Conservation (phyloP, 1,140 invertebrate species). For the Habropoda laboriosa region DNA sequence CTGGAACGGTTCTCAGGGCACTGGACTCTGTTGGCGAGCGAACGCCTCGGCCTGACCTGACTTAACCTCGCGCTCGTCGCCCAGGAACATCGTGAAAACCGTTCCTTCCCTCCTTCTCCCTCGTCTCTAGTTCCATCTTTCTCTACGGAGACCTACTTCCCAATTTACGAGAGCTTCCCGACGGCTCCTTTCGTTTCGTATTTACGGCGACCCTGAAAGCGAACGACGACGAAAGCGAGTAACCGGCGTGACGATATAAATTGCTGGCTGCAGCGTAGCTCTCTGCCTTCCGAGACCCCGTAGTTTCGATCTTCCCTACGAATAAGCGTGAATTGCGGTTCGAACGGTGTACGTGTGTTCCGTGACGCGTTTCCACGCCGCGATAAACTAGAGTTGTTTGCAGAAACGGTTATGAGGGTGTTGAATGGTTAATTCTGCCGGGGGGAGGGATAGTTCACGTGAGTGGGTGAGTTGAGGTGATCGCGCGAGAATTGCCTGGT, state of each 20-base stretch:
- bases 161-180: neutral
- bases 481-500: neutral
- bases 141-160: neutral
- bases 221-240: neutral
- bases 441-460: neutral
- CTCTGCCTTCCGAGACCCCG: too few relatives aligned
- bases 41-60: constrained; percentile 61
- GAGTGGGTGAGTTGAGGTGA: neutral
- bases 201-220: constrained; percentile 19
- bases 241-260: neutral
- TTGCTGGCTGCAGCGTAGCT: neutral
- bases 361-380: too few relatives aligned
- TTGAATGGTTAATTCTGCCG: neutral
- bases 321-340: neutral
- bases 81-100: constrained; percentile 41
- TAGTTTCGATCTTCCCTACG: too few relatives aligned
- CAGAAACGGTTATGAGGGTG: neutral
- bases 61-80: constrained; percentile 59
- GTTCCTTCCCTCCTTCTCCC: neutral
- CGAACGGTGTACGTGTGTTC: neutral
- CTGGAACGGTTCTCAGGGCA: constrained; percentile 67
- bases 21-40: constrained; percentile 55
- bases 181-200: neutral
- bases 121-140: neutral
- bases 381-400: neutral